These are phyloP conservation scores for Neopipo cinnamomea DNA, from an alignment of 2,113 vertebrate species.

Conservation along the genomic window DNA sequence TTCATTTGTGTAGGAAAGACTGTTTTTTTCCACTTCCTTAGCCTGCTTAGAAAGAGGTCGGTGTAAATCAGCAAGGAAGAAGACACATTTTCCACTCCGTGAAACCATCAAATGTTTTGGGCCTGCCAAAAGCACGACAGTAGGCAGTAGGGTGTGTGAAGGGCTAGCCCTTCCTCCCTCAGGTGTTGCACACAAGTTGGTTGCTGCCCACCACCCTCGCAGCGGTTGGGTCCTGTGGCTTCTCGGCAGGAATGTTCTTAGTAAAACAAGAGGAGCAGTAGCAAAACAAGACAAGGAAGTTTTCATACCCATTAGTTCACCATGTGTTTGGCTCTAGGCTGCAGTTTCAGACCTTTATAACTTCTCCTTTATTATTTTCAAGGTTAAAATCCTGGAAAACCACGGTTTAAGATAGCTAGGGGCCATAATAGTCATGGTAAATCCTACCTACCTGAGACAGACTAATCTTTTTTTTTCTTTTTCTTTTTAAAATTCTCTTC, in stretches of 20 bases:
- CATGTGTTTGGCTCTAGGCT: conserved; percentile 32
- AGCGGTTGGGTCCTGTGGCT: background rate
- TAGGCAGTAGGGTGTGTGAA: background rate
- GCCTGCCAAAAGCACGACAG: background rate
- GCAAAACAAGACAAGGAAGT: background rate
- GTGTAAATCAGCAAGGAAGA: background rate
- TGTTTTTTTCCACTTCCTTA: background rate
- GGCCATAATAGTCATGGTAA: background rate
- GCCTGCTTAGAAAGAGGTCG: background rate
- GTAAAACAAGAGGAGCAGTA: background rate
- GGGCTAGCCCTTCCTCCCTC: background rate
- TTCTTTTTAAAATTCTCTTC: too few species aligned
- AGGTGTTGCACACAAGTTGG: background rate
- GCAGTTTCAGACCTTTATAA: conserved; percentile 3
- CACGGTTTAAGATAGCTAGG: background rate
- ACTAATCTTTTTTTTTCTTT: background rate
- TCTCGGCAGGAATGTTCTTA: background rate
- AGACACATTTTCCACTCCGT: background rate
- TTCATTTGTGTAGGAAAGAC: background rate
- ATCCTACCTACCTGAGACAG: background rate
- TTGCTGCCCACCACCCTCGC: background rate
- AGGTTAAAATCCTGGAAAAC: background rate
- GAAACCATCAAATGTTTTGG: background rate
- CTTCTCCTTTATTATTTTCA: conserved; percentile 40
- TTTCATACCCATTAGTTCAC: conserved; percentile 24